phyloP scores from a whole-genome alignment of 2,888 invertebrate genomes.

The Tholera decimalis region DNA sequence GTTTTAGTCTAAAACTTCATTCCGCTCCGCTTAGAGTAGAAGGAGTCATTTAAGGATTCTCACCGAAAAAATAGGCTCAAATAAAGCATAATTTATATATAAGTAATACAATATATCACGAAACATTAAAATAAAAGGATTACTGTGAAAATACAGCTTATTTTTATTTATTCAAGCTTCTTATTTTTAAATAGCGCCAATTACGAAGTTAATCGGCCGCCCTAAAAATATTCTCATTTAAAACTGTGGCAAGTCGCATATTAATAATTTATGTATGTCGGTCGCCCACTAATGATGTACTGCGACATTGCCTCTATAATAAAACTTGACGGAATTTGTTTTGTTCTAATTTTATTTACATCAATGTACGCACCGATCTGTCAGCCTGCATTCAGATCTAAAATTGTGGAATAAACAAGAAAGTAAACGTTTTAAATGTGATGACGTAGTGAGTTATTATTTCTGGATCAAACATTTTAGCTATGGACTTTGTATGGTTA shows the following conservation, averaged over 20 bases:
- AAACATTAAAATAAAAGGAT: no score
- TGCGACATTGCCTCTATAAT: constrained; percentile 51
- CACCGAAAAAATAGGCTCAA: no score
- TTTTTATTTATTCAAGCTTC: neutral
- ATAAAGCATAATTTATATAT: no score
- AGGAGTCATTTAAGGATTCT: no score
- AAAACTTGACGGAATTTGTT: constrained; percentile 42
- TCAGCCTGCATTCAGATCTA: constrained; percentile 14
- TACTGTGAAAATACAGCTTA: neutral
- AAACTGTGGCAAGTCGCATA: constrained; percentile 10
- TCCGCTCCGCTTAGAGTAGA: no score
- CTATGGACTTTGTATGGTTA: neutral
- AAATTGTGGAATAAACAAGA: constrained; percentile 23
- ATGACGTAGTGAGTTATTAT: constrained; percentile 1
- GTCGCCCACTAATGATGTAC: constrained; percentile 48
- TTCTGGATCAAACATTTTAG: neutral
- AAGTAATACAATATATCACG: no score
- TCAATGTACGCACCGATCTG: constrained; percentile 40
- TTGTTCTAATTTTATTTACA: constrained; percentile 50
- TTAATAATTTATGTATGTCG: constrained; percentile 28
- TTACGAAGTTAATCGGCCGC: constrained; percentile 18
- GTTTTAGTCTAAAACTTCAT: no score
- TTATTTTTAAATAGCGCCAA: neutral
- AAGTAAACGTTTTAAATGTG: neutral
- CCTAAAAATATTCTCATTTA: constrained; percentile 19